Evolutionary conservation across 2,888 invertebrate genomes (phyloP).

Genomic region (Coelinius sp.): DNA sequence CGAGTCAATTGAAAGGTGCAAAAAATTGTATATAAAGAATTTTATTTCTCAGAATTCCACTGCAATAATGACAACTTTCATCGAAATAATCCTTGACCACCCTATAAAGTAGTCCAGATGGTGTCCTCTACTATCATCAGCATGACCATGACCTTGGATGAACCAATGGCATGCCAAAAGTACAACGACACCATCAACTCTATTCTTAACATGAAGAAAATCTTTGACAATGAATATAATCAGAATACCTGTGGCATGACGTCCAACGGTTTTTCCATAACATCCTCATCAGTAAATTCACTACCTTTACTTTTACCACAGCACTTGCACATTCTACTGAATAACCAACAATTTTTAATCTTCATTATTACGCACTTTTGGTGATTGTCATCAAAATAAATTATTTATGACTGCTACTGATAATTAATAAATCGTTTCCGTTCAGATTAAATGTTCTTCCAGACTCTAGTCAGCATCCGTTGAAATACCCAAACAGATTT

Average conservation of each 20-base stretch:
- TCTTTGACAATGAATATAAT: not conserved
- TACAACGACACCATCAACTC: conserved; percentile 4
- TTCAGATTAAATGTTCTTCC: too few species aligned
- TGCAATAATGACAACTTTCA: not conserved
- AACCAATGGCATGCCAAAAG: not conserved
- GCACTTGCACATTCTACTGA: conserved; percentile 62
- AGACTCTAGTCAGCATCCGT: not conserved
- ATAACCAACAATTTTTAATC: conserved; percentile 58
- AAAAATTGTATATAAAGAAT: too few species aligned
- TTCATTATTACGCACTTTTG: conserved; percentile 54
- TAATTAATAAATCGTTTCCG: too few species aligned
- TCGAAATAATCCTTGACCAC: not conserved
- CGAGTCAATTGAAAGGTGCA: not conserved
- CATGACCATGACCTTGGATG: not conserved
- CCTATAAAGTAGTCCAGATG: too few species aligned
- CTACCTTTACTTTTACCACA: conserved; percentile 50
- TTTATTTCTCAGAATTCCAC: not conserved
- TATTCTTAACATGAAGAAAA: too few species aligned
- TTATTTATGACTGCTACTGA: not conserved
- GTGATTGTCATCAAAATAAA: not conserved
- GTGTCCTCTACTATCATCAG: too few species aligned
- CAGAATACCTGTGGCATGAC: conserved; percentile 51
- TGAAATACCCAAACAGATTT: not conserved
- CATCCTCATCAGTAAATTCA: conserved; percentile 42
- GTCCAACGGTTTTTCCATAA: conserved; percentile 37